Evolutionary conservation across 2,113 vertebrate species (phyloP).

Genomic region (Austrofundulus limnaeus): DNA sequence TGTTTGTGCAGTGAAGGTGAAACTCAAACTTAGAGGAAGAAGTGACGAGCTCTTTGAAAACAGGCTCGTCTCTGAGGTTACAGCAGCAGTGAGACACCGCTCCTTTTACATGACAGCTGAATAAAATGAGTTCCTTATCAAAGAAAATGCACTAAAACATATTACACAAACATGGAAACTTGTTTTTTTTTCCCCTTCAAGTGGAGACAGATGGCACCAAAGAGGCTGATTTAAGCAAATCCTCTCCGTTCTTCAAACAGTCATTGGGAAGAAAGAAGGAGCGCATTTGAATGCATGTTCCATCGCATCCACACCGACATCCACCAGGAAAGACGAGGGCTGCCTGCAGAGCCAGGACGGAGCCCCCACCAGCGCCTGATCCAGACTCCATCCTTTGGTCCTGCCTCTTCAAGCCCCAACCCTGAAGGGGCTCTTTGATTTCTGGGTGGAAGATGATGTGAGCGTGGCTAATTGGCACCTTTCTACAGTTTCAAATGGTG

Average conservation of each 20-base stretch:
- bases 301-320: constrained; percentile 37
- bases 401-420: constrained; percentile 28
- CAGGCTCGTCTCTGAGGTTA: constrained; percentile 20
- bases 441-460: constrained; percentile 48
- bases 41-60: constrained; percentile 19
- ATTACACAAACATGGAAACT: constrained; percentile 28
- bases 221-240: constrained; percentile 59
- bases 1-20: constrained; percentile 1
- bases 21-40: constrained; percentile 2
- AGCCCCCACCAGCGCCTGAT: constrained; percentile 4
- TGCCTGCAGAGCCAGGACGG: constrained; percentile 25
- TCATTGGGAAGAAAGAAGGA: constrained; percentile 22
- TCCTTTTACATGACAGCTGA: constrained; percentile 19
- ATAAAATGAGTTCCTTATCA: constrained; percentile 30
- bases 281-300: constrained; percentile 58
- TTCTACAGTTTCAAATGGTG: constrained; percentile 21
- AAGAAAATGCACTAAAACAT: constrained; percentile 40
- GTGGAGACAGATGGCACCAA: constrained; percentile 66
- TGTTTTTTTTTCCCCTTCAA: constrained; percentile 40
- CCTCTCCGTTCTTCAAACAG: constrained; percentile 31
- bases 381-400: constrained; percentile 18
- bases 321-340: constrained; percentile 52
- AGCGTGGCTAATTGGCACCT: constrained; percentile 52
- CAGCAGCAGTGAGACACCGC: constrained; percentile 16
- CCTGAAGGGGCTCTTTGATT: constrained; percentile 44